Percentiles rank a stretch among this genome's conserved stretches.
These are phyloP conservation scores for Felis chaus DNA, from an alignment of 2,113 vertebrate genomes.

Conservation along the genomic window DNA sequence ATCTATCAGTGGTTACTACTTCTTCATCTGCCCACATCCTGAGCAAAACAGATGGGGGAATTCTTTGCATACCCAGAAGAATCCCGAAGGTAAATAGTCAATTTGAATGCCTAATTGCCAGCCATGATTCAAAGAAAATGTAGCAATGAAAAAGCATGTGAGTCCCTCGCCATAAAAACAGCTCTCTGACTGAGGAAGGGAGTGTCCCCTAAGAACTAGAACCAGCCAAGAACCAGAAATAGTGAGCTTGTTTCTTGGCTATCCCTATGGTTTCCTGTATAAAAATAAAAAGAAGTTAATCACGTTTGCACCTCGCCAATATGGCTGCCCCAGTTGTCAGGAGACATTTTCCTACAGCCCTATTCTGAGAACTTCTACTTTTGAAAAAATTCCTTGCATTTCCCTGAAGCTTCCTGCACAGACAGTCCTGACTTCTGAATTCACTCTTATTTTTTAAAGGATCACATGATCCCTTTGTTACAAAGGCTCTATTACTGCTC, in stretches of 20 bases:
- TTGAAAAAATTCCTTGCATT: conserved; percentile 19
- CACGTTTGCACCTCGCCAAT: background rate
- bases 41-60: conserved; percentile 63
- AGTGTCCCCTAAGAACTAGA: background rate
- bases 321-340: background rate
- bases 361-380: background rate
- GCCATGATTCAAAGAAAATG: conserved; percentile 53
- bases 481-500: background rate
- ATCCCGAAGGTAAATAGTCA: conserved; percentile 51
- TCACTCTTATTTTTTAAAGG: conserved; percentile 13
- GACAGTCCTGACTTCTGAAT: background rate
- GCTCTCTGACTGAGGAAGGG: background rate
- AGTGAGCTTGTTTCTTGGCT: conserved; percentile 17
- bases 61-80: conserved; percentile 57
- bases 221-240: conserved; percentile 22
- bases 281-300: conserved; percentile 34
- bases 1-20: conserved; percentile 9
- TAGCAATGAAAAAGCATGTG: background rate
- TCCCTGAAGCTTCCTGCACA: background rate
- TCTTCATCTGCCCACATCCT: conserved; percentile 69
- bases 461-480: background rate
- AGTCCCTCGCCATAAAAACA: background rate
- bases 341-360: background rate
- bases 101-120: conserved; percentile 31
- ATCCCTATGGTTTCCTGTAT: conserved; percentile 38